A percentile compares a stretch with the other conserved stretches of the same genome.
Evolutionary conservation across 2,113 vertebrate species (phyloP).

Genomic region (Siniperca knerii): DNA sequence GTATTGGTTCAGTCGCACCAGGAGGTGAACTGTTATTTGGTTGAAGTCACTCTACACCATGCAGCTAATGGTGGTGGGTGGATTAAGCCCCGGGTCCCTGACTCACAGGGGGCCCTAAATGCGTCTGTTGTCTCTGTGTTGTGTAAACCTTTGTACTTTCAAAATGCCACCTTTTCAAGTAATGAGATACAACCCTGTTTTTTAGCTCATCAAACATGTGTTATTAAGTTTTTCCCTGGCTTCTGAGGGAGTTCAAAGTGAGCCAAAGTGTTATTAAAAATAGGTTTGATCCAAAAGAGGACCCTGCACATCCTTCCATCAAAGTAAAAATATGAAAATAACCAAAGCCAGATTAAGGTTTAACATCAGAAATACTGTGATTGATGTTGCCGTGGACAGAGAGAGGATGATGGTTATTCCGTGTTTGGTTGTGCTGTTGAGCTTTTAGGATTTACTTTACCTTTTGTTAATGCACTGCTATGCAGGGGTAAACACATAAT

Average conservation of each 20-base stretch:
- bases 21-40: conserved; percentile 21
- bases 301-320: not conserved
- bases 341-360: conserved; percentile 4
- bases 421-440: not conserved
- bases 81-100: conserved; percentile 18
- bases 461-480: not conserved
- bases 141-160: conserved; percentile 23
- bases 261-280: conserved; percentile 33
- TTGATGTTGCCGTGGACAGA: not conserved
- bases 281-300: conserved; percentile 16
- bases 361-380: not conserved
- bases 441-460: not conserved
- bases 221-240: conserved; percentile 15
- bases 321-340: conserved; percentile 14
- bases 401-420: not conserved
- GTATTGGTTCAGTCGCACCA: not conserved
- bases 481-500: not conserved
- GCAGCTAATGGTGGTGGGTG: conserved; percentile 26
- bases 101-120: conserved; percentile 18
- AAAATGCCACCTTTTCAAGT: conserved; percentile 41
- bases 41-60: conserved; percentile 17
- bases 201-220: conserved; percentile 33
- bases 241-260: conserved; percentile 21
- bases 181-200: conserved; percentile 18
- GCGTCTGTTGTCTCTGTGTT: conserved; percentile 8